These are phyloP conservation scores for Linurgus olivaceus DNA, from an alignment of 2,797 vertebrate genomes.

Conservation along the genomic window DNA sequence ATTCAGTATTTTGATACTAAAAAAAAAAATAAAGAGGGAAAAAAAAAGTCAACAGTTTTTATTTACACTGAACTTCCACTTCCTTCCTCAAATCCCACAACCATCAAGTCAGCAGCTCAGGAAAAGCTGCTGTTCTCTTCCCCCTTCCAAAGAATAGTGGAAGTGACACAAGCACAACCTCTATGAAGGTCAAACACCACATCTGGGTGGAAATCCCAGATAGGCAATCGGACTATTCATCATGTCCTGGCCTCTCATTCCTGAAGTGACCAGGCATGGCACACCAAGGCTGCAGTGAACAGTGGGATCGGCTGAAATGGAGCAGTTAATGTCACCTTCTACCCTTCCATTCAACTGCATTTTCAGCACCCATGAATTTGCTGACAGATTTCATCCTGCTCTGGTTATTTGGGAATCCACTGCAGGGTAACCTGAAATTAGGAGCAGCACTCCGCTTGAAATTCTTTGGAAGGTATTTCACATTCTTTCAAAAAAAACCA, in stretches of 20 bases:
- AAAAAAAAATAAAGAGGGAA: not conserved
- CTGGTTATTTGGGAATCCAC: not conserved
- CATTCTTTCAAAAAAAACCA: not conserved
- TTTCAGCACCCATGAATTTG: fast-evolving
- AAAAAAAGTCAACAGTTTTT: not conserved
- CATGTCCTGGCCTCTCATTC: not conserved
- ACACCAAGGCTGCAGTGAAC: not conserved
- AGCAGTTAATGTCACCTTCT: not conserved
- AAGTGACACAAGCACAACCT: not conserved
- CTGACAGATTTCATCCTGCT: not conserved
- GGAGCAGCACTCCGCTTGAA: not conserved
- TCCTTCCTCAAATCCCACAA: not conserved
- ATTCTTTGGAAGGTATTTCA: not conserved
- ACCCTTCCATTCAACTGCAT: not conserved
- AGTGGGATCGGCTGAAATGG: not conserved
- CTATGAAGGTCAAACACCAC: fast-evolving
- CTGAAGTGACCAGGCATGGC: not conserved
- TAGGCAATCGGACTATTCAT: not conserved
- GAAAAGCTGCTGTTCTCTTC: not conserved
- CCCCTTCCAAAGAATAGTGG: not conserved
- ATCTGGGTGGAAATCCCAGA: not conserved
- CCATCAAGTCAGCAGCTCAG: not conserved
- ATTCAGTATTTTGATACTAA: not conserved
- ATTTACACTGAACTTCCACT: not conserved
- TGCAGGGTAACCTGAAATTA: not conserved